Base-by-base conservation (phyloP, 1,140 invertebrate species). In the Lutraria rhynchaena region DNA sequence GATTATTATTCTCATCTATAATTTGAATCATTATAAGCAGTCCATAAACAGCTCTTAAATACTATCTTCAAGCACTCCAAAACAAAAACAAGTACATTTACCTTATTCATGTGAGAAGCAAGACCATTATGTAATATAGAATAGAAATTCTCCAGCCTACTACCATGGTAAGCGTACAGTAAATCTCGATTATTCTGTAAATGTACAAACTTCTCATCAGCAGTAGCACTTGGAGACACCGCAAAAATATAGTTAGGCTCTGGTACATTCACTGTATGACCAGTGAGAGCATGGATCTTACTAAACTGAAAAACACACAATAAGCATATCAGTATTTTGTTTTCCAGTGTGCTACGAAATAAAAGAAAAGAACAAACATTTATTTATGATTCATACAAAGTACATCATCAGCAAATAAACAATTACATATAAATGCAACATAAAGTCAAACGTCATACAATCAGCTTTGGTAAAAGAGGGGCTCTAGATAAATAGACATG, bases 101-200 rank as follows among this genome's bases (percentile, higher is more conserved):
- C 95, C 93, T 96, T 96, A 90, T 95, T 96, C 91, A 96, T 94
- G 91, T 95, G 95, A 85, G 95, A 94, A 85, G 96, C 95, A 71
- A 96, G 91, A 35, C 96, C 96, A 92, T 95, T 95, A 90, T 96
- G 94, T 46, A 96, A 89, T 81, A 97, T 96, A 0, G 96, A 96
- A 93, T 96, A 95, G 90, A 96, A 96, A 92, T 96, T 96, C 91
- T 96, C 95, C 70, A 96, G 91, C 81, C 95, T 93, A 90, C 95
- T 96, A 31, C 96, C 96, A 92, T 96, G 95, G 87, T 95, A 97
- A 17, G 95, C 96, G 86, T 88, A 90, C 89, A 94, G 94, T 87
- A 96, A 94, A 24, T 94, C 93, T 70, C 94, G 92, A 83, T 93
- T 93, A 77, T 94, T 93, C 86, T 85, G 74, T 19, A 87, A 35